These are phyloP conservation scores for Pantala flavescens DNA, from an alignment of 1,140 invertebrate species.

Conservation along the genomic window DNA sequence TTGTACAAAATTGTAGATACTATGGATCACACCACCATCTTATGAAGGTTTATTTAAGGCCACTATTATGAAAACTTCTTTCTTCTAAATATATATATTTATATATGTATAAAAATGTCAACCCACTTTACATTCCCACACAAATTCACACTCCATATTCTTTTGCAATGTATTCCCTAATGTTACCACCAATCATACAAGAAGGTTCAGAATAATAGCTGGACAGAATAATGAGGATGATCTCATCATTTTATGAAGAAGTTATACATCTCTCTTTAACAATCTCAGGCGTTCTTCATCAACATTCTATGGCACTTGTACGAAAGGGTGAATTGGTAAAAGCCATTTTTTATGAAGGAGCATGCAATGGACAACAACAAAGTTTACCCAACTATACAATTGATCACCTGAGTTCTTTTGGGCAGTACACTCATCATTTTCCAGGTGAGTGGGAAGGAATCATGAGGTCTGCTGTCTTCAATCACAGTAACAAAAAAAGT, in stretches of 20 bases:
- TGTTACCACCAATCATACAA: background rate
- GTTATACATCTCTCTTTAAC: background rate
- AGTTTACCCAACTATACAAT: conserved; percentile 1
- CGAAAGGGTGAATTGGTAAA: background rate
- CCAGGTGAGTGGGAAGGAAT: conserved; percentile 2
- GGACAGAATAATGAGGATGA: background rate
- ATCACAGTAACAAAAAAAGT: background rate
- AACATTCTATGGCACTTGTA: conserved; percentile 5
- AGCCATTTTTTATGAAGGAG: background rate
- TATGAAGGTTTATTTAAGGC: conserved; percentile 10
- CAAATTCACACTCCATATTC: background rate
- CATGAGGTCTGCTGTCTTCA: background rate
- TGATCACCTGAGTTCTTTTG: background rate
- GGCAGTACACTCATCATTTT: background rate
- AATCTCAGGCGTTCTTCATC: background rate
- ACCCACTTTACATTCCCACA: background rate
- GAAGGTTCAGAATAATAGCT: background rate
- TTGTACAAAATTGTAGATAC: conserved; percentile 10
- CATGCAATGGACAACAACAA: background rate
- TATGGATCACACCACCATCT: conserved; percentile 8
- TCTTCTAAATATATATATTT: conserved; percentile 9
- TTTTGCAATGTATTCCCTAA: background rate
- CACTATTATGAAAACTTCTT: conserved; percentile 7
- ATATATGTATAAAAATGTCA: conserved; percentile 11
- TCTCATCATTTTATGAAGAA: background rate